Conservation (phyloP, 2,113 vertebrate species). For the Proteles cristata region DNA sequence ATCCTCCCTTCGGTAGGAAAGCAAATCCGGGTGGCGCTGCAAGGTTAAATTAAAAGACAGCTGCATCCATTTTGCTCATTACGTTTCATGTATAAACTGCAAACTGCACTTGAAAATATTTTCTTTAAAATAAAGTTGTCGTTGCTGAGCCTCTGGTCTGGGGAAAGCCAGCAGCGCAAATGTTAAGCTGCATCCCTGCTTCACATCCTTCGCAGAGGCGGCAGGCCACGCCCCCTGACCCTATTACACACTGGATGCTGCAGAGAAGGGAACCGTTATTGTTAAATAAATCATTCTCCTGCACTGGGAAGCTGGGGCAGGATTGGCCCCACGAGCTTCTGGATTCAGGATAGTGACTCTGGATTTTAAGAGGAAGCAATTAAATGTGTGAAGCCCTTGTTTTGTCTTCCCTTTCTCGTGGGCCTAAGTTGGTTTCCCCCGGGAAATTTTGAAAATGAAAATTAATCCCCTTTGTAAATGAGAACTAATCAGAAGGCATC, state of each 20-base stretch:
- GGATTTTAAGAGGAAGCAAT: neutral
- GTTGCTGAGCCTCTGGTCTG: slow-evolving; percentile 83
- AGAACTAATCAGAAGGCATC: neutral
- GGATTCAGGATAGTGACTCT: neutral
- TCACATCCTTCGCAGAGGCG: slow-evolving; percentile 11
- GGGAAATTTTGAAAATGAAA: slow-evolving; percentile 1
- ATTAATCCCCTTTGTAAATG: neutral
- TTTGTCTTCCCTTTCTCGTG: neutral
- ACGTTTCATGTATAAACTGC: slow-evolving; percentile 82
- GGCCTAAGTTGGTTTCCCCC: neutral
- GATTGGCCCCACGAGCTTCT: neutral
- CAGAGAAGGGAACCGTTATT: neutral
- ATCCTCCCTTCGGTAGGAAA: slow-evolving; percentile 61
- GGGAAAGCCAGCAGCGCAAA: slow-evolving; percentile 69
- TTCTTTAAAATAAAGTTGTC: slow-evolving; percentile 83
- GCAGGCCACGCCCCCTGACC: slow-evolving; percentile 62
- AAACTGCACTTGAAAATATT: slow-evolving; percentile 87
- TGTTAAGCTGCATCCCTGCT: slow-evolving; percentile 49
- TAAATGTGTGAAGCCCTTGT: neutral
- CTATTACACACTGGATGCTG: neutral
- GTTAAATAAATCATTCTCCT: neutral
- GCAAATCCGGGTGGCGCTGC: slow-evolving; percentile 33
- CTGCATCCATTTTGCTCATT: slow-evolving; percentile 86
- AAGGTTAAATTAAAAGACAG: slow-evolving; percentile 86
- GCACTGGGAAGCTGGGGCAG: neutral